Base-by-base conservation (phyloP, 2,797 vertebrate genomes). In the Malacoraja senta region DNA sequence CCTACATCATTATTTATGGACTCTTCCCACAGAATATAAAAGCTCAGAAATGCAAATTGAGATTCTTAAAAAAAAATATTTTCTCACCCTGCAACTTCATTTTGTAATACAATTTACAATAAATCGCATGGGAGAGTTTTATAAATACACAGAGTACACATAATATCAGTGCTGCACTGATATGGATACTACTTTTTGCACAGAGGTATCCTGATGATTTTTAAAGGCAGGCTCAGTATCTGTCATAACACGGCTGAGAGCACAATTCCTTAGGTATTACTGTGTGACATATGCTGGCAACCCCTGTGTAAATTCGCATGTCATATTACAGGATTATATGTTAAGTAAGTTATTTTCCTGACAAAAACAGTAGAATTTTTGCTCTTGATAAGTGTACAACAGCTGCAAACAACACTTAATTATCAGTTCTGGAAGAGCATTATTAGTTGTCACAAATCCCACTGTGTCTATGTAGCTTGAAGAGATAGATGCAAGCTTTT, bases 401-500 rank as follows among this genome's bases (percentile, higher is more conserved):
- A 92, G 90, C 90, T 92, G 90, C 90, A 92, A 76, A 58, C 90
- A 76, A 92, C 90, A 92, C 38, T 92, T 92, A 92, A 92, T 92
- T 92, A 92, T 58, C 90, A 92, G 90, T 92, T 92, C 38, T 24
- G 26, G n/a, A 92, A 76, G 35, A 92, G 90, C 76, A 76, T 92
- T 74, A 92, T 92, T 92, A 76, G 90, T 76, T 92, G 90, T 92
- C 90, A 92, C 35, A 44, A 92, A 53, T 92, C 71, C 71, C 90
- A 92, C 72, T n/a, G 44, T 74, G 90, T 76, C 90, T 21, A 38
- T 76, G 72, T 92, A 92, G 71, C 58, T 44, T 92, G 90, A 44
- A 76, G 68, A 92, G 38, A 53, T 92, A 92, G 38, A 53, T 92
- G 71, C 68, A 71, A 68, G 35, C 35, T 53, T 72, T 72, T 68